Conservation (phyloP, 2,888 invertebrate species). For the Epicampocera succincta region DNA sequence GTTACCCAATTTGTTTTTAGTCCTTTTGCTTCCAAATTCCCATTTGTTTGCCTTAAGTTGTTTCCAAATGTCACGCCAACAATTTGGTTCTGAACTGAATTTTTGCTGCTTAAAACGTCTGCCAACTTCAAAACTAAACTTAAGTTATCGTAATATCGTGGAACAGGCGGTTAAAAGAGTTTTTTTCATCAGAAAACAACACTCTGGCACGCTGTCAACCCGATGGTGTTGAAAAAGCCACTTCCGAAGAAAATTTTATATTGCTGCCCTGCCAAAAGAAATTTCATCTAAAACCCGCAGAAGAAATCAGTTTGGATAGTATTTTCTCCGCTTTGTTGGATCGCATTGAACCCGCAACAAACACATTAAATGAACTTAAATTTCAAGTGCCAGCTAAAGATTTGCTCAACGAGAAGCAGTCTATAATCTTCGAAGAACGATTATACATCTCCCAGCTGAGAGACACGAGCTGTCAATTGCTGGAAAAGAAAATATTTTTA, state of each 20-base stretch:
- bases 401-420: slow-evolving; percentile 74
- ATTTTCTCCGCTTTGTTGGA: slow-evolving; percentile 75
- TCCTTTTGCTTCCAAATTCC: too few relatives aligned
- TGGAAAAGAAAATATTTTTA: slow-evolving; percentile 76
- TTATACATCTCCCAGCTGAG: slow-evolving; percentile 74
- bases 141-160: too few relatives aligned
- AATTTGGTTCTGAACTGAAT: too few relatives aligned
- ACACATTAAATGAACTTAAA: slow-evolving; percentile 69
- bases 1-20: too few relatives aligned
- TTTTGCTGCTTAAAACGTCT: too few relatives aligned
- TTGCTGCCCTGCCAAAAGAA: slow-evolving; percentile 71
- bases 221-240: slow-evolving; percentile 55
- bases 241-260: slow-evolving; percentile 51
- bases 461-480: slow-evolving; percentile 72
- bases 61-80: too few relatives aligned
- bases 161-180: too few relatives aligned
- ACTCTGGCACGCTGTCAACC: slow-evolving; percentile 23
- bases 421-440: slow-evolving; percentile 75
- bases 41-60: too few relatives aligned
- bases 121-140: too few relatives aligned
- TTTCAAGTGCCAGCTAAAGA: slow-evolving; percentile 75
- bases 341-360: slow-evolving; percentile 73
- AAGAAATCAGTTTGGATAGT: slow-evolving; percentile 78
- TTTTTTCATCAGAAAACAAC: too few relatives aligned
- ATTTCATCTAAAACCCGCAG: slow-evolving; percentile 73